Conservation (phyloP, 2,113 vertebrate species). For the Cryptotis parvus region DNA sequence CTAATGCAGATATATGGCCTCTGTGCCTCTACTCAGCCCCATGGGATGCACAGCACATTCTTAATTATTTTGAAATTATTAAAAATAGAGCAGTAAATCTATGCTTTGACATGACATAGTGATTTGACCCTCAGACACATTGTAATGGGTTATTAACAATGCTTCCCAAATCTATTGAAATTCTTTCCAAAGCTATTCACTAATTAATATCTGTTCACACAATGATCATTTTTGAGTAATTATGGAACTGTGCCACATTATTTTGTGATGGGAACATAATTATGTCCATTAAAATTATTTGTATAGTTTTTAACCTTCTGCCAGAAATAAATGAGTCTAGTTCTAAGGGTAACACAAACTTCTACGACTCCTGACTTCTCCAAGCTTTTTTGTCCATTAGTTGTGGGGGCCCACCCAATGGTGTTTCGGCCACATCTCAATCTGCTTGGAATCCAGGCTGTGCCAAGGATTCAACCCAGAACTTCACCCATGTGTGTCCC, state of each 20-base stretch:
- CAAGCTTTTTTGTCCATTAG: neutral
- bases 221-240: constrained; percentile 74
- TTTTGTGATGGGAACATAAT: constrained; percentile 73
- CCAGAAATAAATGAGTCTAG: constrained; percentile 66
- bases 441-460: too few relatives aligned
- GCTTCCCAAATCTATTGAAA: constrained; percentile 74
- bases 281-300: constrained; percentile 82
- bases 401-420: too few relatives aligned
- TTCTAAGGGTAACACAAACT: constrained; percentile 1
- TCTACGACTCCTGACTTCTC: neutral
- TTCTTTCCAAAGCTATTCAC: constrained; percentile 73
- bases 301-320: constrained; percentile 69
- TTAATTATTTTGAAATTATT: constrained; percentile 85
- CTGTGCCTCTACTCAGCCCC: constrained; percentile 68
- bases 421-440: too few relatives aligned
- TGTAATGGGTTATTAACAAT: constrained; percentile 78
- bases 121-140: constrained; percentile 82
- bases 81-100: constrained; percentile 83
- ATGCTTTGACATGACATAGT: constrained; percentile 76
- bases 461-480: too few relatives aligned
- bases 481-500: too few relatives aligned
- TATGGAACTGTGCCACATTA: constrained; percentile 65
- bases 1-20: constrained; percentile 82
- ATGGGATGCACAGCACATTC: constrained; percentile 78
- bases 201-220: constrained; percentile 80